A percentile compares a stretch with the other conserved stretches of the same genome.
Conservation (phyloP, 2,888 invertebrate genomes). For the Bellardia bayeri region DNA sequence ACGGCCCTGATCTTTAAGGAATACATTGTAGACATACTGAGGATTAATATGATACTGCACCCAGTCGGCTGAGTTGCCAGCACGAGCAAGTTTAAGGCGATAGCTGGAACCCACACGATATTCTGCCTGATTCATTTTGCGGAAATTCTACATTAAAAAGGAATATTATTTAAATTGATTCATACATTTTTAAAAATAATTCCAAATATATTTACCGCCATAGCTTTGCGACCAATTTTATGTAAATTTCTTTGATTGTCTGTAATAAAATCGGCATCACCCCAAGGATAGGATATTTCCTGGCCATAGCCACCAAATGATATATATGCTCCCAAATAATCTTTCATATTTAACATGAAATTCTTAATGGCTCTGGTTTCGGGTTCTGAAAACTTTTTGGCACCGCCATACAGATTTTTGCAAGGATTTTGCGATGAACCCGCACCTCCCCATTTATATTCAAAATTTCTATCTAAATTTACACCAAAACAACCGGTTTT, state of each 20-base stretch:
- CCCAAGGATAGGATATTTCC: conserved; percentile 84
- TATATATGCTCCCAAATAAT: conserved; percentile 79
- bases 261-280: conserved; percentile 82
- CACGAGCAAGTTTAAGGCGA: conserved; percentile 79
- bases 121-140: conserved; percentile 80
- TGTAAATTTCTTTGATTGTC: conserved; percentile 79
- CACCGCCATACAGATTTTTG: conserved; percentile 91
- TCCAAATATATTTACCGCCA: conserved; percentile 72
- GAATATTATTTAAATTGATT: conserved; percentile 21
- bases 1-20: conserved; percentile 82
- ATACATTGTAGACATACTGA: conserved; percentile 81
- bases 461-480: conserved; percentile 94
- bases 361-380: conserved; percentile 89
- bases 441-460: conserved; percentile 93
- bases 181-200: background rate
- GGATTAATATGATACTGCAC: conserved; percentile 79
- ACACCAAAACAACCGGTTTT: conserved; percentile 88
- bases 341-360: conserved; percentile 83
- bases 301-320: conserved; percentile 84
- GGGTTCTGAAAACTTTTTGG: conserved; percentile 92
- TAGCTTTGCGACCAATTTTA: conserved; percentile 77
- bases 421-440: conserved; percentile 92
- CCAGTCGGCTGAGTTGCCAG: conserved; percentile 83
- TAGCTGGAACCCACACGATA: conserved; percentile 81
- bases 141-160: conserved; percentile 75